A percentile compares a stretch with the other conserved stretches of the same genome.
phyloP scores from a whole-genome alignment of 2,113 vertebrate genomes.

The Rhineura floridana region DNA sequence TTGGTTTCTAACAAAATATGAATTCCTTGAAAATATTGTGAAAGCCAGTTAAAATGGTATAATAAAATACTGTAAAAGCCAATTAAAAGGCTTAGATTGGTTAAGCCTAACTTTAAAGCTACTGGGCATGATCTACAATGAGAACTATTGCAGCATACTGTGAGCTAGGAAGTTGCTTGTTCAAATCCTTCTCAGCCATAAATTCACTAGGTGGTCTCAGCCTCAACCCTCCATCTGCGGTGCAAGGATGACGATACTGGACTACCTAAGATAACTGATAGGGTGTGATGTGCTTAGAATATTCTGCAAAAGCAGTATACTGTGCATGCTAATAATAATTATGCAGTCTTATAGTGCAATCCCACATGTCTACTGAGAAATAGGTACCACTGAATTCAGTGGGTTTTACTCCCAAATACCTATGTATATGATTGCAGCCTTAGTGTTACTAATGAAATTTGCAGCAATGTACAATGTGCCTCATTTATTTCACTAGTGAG shows the following conservation, averaged over 20 bases:
- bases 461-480: no score
- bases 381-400: no score
- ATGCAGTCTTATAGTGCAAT: no score
- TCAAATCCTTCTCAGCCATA: conserved; percentile 1
- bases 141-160: not conserved
- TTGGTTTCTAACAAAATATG: not conserved
- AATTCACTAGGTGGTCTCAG: not conserved
- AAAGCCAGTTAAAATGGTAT: conserved; percentile 1
- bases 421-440: not conserved
- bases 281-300: not conserved
- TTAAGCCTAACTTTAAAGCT: not conserved
- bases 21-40: not conserved
- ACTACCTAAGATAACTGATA: not conserved
- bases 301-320: not conserved
- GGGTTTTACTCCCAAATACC: no score
- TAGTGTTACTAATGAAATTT: no score
- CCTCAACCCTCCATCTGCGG: not conserved
- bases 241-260: not conserved
- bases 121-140: not conserved
- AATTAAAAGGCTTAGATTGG: conserved; percentile 7
- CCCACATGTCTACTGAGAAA: no score
- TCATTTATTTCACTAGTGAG: not conserved
- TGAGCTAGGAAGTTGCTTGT: not conserved
- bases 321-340: not conserved
- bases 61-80: not conserved